Base-by-base conservation (phyloP, 2,888 invertebrate genomes). In the Panzeria rudis region DNA sequence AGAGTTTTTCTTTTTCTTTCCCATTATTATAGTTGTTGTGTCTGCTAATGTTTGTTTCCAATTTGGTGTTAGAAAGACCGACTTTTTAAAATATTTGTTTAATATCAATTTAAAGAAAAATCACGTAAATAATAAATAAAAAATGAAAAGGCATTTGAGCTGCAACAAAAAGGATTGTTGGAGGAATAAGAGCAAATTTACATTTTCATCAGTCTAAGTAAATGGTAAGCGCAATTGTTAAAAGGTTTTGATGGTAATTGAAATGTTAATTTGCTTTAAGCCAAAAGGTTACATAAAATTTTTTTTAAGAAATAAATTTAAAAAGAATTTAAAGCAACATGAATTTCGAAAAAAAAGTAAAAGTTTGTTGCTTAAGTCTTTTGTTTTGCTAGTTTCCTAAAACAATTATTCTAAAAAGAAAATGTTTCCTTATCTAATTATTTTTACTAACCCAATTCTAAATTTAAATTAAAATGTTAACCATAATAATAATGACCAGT, bases 371-470 rank as follows among this genome's bases (percentile, higher is more conserved):
- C 64, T 75, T 75, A 69, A 78, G 38, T 78, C 73, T 69, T 79
- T 83, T 62, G 50, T 71, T 78, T 56, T 25, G 9, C 35, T 25
- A 32, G 29, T 1, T 23, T 5, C 20, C 29, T 9, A 1, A 35
- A 29, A 20, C n/a, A 29, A 54, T 47, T 47, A 35, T 38, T 25
- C 29, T 15, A 9, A 20, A 9, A 20, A 6, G 7, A 52, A 44
- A 72, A 44, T 29, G 23, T 61, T 79, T 75, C 35, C 44, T 2
- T 29, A 29, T 29, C 41, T 29, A 11, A 61, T 75, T 41, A 78
- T 25, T 54, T 11, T 61, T 13, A 47, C 9, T 84, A 71, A 81
- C 84, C 84, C 38, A 81, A 78, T 84, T 84, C 81, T 84, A 13
- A 47, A 69, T 62, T 50, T 20, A 73, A 81, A 84, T 80, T 76